phyloP scores from a whole-genome alignment of 2,888 invertebrate genomes.

The Acanthopleura granulata region DNA sequence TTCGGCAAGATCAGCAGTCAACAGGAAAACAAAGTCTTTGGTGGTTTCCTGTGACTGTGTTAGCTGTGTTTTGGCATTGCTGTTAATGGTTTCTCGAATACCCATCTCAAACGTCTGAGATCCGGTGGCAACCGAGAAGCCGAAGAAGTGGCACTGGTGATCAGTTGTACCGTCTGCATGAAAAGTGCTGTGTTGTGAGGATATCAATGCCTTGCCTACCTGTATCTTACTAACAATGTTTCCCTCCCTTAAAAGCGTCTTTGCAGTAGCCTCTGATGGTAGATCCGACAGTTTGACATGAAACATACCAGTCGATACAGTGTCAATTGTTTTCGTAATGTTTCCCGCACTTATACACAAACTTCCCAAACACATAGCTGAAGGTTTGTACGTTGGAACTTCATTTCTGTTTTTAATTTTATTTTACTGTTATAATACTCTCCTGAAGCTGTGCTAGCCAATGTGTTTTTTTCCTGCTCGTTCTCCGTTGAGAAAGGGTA shows the following conservation, averaged over 20 bases:
- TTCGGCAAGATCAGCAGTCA: neutral
- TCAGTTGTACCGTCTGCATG: neutral
- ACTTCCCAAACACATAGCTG: neutral
- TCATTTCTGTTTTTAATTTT: neutral
- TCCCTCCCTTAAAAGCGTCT: neutral
- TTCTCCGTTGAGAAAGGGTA: too few species aligned
- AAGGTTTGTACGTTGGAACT: neutral
- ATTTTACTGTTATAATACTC: too few species aligned
- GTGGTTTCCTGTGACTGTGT: neutral
- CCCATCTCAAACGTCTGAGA: neutral
- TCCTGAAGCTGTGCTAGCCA: too few species aligned
- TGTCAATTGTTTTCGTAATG: neutral
- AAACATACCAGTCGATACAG: neutral
- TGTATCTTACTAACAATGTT: neutral
- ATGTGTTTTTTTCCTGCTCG: too few species aligned
- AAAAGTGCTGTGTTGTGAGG: neutral
- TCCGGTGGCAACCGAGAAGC: neutral
- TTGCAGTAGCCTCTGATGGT: neutral
- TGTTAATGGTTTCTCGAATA: neutral
- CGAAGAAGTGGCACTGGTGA: constrained; percentile 9
- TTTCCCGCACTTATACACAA: neutral
- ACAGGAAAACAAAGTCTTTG: neutral
- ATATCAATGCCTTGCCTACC: neutral
- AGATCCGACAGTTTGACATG: neutral
- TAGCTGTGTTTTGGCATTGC: constrained; percentile 2